Percentiles rank a stretch among this genome's conserved stretches.
Evolutionary conservation across 2,113 vertebrate species (phyloP).

Genomic region (Dasyurus viverrinus): DNA sequence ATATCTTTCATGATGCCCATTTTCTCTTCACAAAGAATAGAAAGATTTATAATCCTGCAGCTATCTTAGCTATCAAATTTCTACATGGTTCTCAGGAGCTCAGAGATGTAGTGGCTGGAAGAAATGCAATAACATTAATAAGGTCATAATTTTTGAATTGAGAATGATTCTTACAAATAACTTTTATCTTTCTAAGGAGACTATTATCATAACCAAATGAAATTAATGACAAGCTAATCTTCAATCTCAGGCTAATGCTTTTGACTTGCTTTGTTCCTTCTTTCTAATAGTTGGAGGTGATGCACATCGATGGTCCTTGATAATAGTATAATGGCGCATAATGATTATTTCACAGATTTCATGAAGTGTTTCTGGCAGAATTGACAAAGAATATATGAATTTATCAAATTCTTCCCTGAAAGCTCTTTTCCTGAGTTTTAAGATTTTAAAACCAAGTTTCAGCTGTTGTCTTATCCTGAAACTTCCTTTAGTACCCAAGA

Average conservation of each 20-base stretch:
- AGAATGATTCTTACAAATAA: conserved; percentile 49
- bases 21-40: conserved; percentile 29
- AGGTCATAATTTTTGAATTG: conserved; percentile 47
- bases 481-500: neutral
- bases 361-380: neutral
- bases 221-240: neutral
- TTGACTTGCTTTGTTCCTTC: conserved; percentile 6
- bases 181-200: conserved; percentile 31
- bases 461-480: neutral
- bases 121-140: conserved; percentile 25
- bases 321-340: neutral
- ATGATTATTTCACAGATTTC: neutral
- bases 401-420: neutral
- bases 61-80: conserved; percentile 6
- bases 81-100: neutral
- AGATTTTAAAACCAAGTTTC: neutral
- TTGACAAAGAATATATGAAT: neutral
- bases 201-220: neutral
- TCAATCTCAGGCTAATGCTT: conserved; percentile 18
- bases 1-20: neutral
- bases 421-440: neutral
- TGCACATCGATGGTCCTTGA: neutral
- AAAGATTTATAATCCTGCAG: neutral
- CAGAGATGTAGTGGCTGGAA: neutral
- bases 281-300: conserved; percentile 37